Conservation (phyloP, 1,140 invertebrate genomes). For the Zaprionus africanus region DNA sequence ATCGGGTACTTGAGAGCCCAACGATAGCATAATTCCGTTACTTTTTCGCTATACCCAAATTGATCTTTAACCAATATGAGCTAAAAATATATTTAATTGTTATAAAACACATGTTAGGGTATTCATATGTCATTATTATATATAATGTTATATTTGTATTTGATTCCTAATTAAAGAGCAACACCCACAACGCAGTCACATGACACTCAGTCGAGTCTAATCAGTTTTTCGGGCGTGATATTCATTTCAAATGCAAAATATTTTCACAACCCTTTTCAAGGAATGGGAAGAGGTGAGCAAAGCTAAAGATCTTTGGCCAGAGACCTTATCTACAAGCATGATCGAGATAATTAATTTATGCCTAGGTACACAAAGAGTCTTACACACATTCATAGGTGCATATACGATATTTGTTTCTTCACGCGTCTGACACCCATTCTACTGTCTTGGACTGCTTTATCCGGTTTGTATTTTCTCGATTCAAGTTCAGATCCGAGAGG, state of each 20-base stretch:
- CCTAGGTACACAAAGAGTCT: slow-evolving; percentile 4
- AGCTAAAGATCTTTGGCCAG: neutral
- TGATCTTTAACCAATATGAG: neutral
- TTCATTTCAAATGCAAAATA: slow-evolving; percentile 32
- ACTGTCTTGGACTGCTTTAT: slow-evolving; percentile 27
- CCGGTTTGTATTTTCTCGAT: slow-evolving; percentile 57
- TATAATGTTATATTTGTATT: slow-evolving; percentile 3
- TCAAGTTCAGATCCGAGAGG: slow-evolving; percentile 60
- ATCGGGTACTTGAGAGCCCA: slow-evolving; percentile 20
- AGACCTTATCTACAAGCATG: slow-evolving; percentile 30
- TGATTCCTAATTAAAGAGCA: slow-evolving; percentile 31
- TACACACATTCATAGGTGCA: neutral
- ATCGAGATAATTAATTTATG: slow-evolving; percentile 54
- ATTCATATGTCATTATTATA: neutral
- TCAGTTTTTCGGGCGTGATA: slow-evolving; percentile 21
- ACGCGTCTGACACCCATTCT: slow-evolving; percentile 12
- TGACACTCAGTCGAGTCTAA: slow-evolving; percentile 14
- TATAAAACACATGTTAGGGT: neutral
- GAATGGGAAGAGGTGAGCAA: neutral
- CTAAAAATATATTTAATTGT: neutral
- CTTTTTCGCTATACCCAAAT: neutral
- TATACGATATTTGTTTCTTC: slow-evolving; percentile 22
- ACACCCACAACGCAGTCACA: slow-evolving; percentile 32
- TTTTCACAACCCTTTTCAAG: slow-evolving; percentile 6
- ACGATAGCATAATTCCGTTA: neutral